Evolutionary conservation across 1,140 invertebrate genomes (phyloP).

Genomic region (Bathynomus jamesi): DNA sequence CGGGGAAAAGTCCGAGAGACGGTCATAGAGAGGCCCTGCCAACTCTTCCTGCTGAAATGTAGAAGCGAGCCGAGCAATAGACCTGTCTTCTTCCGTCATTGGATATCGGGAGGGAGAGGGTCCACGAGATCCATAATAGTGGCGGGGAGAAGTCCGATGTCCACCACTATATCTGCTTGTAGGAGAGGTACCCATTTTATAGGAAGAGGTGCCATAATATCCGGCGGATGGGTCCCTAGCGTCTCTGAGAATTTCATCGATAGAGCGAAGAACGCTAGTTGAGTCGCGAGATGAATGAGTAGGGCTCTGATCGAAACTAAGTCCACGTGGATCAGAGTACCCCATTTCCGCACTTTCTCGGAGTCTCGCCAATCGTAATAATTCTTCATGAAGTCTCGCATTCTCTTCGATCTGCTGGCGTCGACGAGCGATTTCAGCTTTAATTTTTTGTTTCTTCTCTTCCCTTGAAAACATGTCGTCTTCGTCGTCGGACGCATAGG

Average conservation of each 20-base stretch:
- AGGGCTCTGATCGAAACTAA: constrained; percentile 36
- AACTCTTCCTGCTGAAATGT: constrained; percentile 49
- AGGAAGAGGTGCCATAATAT: constrained; percentile 27
- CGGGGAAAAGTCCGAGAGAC: constrained; percentile 46
- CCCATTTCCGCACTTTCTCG: constrained; percentile 45
- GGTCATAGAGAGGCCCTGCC: constrained; percentile 44
- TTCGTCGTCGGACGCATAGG: constrained; percentile 49
- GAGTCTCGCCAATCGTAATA: constrained; percentile 49
- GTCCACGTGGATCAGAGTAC: constrained; percentile 25
- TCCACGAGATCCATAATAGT: constrained; percentile 34
- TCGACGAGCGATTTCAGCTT: constrained; percentile 56
- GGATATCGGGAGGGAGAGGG: constrained; percentile 35
- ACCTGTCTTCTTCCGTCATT: constrained; percentile 47
- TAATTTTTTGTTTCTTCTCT: constrained; percentile 55
- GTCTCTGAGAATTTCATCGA: constrained; percentile 49
- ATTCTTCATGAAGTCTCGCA: constrained; percentile 51
- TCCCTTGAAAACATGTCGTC: constrained; percentile 48
- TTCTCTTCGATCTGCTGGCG: constrained; percentile 57
- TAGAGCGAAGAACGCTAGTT: constrained; percentile 47
- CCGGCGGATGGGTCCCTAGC: constrained; percentile 37
- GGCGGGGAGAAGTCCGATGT: constrained; percentile 26
- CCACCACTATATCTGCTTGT: constrained; percentile 27
- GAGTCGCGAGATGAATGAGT: constrained; percentile 38
- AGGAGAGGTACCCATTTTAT: constrained; percentile 28
- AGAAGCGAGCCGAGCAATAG: constrained; percentile 49